Base-by-base conservation (phyloP, 1,140 invertebrate genomes). In the Plutomurus gul region DNA sequence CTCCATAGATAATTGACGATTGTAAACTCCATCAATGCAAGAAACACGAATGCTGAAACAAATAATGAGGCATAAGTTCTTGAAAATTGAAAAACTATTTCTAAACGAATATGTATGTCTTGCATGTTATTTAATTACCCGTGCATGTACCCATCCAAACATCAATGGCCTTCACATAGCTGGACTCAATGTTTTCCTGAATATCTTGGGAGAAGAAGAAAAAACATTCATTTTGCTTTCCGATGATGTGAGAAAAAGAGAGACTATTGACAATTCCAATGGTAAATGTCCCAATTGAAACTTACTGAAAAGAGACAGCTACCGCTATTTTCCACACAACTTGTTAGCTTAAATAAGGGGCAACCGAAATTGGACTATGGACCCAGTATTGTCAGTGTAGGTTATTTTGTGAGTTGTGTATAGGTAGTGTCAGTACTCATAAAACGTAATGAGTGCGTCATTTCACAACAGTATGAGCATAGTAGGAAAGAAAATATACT, bases 141-240 rank as follows among this genome's bases (percentile, higher is more conserved):
- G 81, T 82, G 60, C 81, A 82, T 22, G 81, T 80, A 10, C 81
- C 81, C 82, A 81, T 83, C 79, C 76, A 81, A 6, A 82, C 77
- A 46, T 82, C 81, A 39, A 82, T 78, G 30, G 81, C 81, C 71
- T 76, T 88, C 0, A 89, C 85, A 77, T 89, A 89, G 72, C 87
- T 88, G 0, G 89, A 87, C 79, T 88, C 87, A 0, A 89, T 82
- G 37, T 87, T 88, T 74, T 87, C 87, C 77, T 89, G 88, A 70
- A 89, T 88, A 74, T 88, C 88, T 86, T 4, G 11, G n/a, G n/a
- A n/a, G n/a, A 43, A 43, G 11, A 18, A 51, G 47, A 51, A 51
- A 51, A 51, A 10, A 22, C 47, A 51, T 51, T 51, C 5, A 2
- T 49, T 18, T 22, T 22, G 1, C 1, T 3, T 22, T 8, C 18